Evolutionary conservation across 2,888 invertebrate species (phyloP), one percentile per base, ranked within the genome.

Genomic region (Pharmacophagus antenor): DNA sequence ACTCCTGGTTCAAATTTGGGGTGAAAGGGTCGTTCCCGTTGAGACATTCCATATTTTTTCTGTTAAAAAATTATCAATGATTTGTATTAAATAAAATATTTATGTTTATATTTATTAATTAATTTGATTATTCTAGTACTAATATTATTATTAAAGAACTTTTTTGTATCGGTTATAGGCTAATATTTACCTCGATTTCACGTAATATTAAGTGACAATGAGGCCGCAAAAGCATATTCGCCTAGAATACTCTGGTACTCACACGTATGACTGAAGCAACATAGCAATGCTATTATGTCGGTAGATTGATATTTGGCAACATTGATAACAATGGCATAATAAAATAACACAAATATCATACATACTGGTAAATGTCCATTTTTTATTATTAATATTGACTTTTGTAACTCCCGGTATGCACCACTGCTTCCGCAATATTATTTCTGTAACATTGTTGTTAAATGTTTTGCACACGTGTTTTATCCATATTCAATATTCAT

Each of bases 21-120:
- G 73, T 69, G 3, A 68, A 58, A 0, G 82, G 77, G 47, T 89
- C 85, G 55, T 88, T 88, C 0, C 88, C 86, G 67, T 89, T 89
- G 0, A 80, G 62, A 63, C 70, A 71, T 51, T 84, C 83, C 67
- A 78, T 69, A 58, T 79, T 81, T 70, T 81, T 80, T 31, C 85
- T 85, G 70, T 2, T 51, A 27, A 25, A 25, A 25, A 25, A 23
- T 42, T 6, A 42, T n/a, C n/a, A 6, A 0, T 17, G 4, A 42
- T 42, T n/a, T 42, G 7, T 42, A 10, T 17, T 17, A 42, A 17
- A 6, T 42, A 17, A 6, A 42, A 17, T 42, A 42, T 7, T 42
- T n/a, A 18, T 4, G 3, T 18, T 6, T 17, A 42, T 17, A 1
- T n/a, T 42, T 6, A 17, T 17, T 6, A 17, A 3, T n/a, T n/a